Conservation (phyloP, 1,140 invertebrate genomes). For the Nasonia longicornis region DNA sequence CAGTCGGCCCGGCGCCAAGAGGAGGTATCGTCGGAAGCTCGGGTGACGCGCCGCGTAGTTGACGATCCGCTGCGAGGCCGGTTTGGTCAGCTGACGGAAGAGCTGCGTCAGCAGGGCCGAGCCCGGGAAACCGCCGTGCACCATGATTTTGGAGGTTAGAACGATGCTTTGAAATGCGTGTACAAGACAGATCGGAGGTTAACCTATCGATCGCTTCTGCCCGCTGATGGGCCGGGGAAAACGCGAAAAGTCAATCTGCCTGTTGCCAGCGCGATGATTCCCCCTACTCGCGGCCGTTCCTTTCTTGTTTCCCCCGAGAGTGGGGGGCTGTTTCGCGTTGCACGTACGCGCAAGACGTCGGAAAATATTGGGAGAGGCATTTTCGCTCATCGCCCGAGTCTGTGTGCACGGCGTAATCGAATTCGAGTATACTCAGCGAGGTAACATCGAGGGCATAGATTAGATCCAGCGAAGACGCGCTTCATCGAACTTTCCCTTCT, state of each 20-base stretch:
- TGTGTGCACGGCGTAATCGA: neutral
- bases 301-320: neutral
- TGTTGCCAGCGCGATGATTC: neutral
- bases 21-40: constrained; percentile 48
- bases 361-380: neutral
- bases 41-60: constrained; percentile 47
- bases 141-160: neutral
- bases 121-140: constrained; percentile 38
- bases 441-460: too few relatives aligned
- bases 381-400: neutral
- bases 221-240: neutral
- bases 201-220: constrained; percentile 17
- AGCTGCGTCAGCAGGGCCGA: constrained; percentile 43
- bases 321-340: neutral
- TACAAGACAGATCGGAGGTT: constrained; percentile 7
- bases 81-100: constrained; percentile 50
- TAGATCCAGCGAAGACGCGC: too few relatives aligned
- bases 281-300: neutral
- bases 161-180: too few relatives aligned
- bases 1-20: constrained; percentile 47
- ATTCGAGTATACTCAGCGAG: neutral
- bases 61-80: constrained; percentile 50
- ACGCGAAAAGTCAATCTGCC: constrained; percentile 25
- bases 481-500: too few relatives aligned
- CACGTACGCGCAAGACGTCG: neutral